These are phyloP conservation scores for Entomyzon cyanotis DNA, from an alignment of 2,113 vertebrate species.

Conservation along the genomic window DNA sequence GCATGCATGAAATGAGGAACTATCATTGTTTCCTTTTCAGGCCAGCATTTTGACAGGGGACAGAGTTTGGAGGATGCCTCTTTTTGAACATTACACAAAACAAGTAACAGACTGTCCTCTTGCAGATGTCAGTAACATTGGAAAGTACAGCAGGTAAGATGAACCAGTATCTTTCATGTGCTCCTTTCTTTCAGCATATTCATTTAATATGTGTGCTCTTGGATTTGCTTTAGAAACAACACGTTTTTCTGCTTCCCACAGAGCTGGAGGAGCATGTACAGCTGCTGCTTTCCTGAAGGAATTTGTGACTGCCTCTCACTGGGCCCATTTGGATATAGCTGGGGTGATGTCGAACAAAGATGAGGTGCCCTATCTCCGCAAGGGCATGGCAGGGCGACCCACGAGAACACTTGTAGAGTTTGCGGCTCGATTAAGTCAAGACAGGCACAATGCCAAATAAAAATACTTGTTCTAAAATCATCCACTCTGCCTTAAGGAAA, in stretches of 20 bases:
- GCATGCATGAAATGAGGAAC: background rate
- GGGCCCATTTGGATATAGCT: slow-evolving; percentile 97
- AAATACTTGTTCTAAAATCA: background rate
- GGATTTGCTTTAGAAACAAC: background rate
- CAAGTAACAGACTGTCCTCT: slow-evolving; percentile 91
- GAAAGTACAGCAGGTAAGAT: slow-evolving; percentile 89
- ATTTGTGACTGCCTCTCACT: slow-evolving; percentile 88
- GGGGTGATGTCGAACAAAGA: slow-evolving; percentile 97
- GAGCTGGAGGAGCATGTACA: slow-evolving; percentile 93
- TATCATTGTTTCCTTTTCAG: slow-evolving; percentile 58
- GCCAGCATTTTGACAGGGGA: slow-evolving; percentile 93
- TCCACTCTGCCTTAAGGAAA: background rate
- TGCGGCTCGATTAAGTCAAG: slow-evolving; percentile 74
- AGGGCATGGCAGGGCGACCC: slow-evolving; percentile 95
- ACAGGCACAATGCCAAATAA: slow-evolving; percentile 35
- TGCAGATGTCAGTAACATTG: slow-evolving; percentile 95
- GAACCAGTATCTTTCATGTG: background rate
- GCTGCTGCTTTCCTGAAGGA: slow-evolving; percentile 94
- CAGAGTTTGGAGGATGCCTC: slow-evolving; percentile 97
- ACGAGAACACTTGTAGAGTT: slow-evolving; percentile 92
- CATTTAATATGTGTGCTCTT: background rate
- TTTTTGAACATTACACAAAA: slow-evolving; percentile 93
- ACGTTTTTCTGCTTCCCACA: slow-evolving; percentile 46
- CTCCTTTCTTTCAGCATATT: background rate
- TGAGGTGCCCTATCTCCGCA: slow-evolving; percentile 89